A percentile compares a stretch with the other conserved stretches of the same genome.
These are phyloP conservation scores for Mallotus villosus DNA, from an alignment of 2,797 vertebrate genomes.

Conservation along the genomic window DNA sequence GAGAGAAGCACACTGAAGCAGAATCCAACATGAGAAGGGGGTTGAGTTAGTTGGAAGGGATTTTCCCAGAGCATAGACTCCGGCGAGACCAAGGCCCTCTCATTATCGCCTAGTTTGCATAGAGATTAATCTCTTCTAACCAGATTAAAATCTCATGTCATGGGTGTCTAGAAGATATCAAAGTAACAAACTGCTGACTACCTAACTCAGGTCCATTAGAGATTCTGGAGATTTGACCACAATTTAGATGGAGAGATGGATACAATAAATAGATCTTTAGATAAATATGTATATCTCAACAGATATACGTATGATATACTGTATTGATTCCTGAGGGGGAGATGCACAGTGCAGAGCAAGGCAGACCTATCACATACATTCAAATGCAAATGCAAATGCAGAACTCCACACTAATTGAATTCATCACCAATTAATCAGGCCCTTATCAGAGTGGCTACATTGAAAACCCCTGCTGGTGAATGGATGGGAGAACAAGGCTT, in stretches of 20 bases:
- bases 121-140: background rate
- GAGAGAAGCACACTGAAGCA: slow-evolving; percentile 8
- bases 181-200: slow-evolving; percentile 28
- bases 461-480: slow-evolving; percentile 50
- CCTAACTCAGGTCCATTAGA: slow-evolving; percentile 38
- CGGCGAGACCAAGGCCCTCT: slow-evolving; percentile 36
- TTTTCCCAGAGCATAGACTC: slow-evolving; percentile 18
- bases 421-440: slow-evolving; percentile 62
- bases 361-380: slow-evolving; percentile 47
- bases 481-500: slow-evolving; percentile 53
- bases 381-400: slow-evolving; percentile 57
- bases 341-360: background rate
- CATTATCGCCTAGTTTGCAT: slow-evolving; percentile 28
- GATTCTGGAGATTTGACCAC: slow-evolving; percentile 10
- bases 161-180: slow-evolving; percentile 25
- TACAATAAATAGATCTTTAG: too few relatives aligned
- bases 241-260: too few relatives aligned
- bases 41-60: background rate
- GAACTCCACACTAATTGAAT: slow-evolving; percentile 58
- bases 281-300: too few relatives aligned
- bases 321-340: too few relatives aligned
- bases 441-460: slow-evolving; percentile 59
- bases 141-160: background rate
- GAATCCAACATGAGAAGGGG: background rate
- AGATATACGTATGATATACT: too few relatives aligned